phyloP scores from a whole-genome alignment of 2,113 vertebrate species.

The Nasalis larvatus region DNA sequence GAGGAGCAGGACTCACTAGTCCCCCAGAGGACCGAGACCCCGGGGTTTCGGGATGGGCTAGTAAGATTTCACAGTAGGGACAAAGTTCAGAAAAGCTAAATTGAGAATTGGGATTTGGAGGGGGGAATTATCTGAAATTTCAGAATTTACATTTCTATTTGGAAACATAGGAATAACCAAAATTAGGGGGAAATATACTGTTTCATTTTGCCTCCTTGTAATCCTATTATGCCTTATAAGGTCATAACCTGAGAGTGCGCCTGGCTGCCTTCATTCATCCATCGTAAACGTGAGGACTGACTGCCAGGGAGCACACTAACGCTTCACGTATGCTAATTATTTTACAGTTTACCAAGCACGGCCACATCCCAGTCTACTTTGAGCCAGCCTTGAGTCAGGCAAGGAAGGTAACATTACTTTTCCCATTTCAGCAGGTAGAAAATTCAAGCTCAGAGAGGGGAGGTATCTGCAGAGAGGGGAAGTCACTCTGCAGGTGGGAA shows the following conservation, averaged over 20 bases:
- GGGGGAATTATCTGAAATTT: constrained; percentile 34
- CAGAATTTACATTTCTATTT: constrained; percentile 53
- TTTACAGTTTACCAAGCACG: constrained; percentile 17
- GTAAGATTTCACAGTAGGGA: constrained; percentile 48
- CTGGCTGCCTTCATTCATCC: constrained; percentile 28
- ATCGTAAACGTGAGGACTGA: constrained; percentile 55
- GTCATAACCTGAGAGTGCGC: constrained; percentile 73
- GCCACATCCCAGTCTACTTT: constrained; percentile 19
- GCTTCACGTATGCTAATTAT: constrained; percentile 50
- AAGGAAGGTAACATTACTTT: not conserved
- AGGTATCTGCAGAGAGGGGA: not conserved
- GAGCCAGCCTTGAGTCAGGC: constrained; percentile 15
- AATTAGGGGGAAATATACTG: constrained; percentile 2
- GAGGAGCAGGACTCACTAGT: not conserved
- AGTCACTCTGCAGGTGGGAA: not conserved
- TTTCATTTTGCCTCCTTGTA: constrained; percentile 46
- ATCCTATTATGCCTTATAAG: constrained; percentile 70
- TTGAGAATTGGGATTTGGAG: constrained; percentile 46
- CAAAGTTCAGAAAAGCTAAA: constrained; percentile 34
- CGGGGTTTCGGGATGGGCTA: not conserved
- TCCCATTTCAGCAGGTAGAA: not conserved
- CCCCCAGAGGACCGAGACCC: not conserved
- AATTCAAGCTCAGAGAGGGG: not conserved
- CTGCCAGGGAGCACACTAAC: constrained; percentile 63
- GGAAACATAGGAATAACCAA: constrained; percentile 71